Conservation (phyloP, 2,888 invertebrate genomes). For the Tinea semifulvella region DNA sequence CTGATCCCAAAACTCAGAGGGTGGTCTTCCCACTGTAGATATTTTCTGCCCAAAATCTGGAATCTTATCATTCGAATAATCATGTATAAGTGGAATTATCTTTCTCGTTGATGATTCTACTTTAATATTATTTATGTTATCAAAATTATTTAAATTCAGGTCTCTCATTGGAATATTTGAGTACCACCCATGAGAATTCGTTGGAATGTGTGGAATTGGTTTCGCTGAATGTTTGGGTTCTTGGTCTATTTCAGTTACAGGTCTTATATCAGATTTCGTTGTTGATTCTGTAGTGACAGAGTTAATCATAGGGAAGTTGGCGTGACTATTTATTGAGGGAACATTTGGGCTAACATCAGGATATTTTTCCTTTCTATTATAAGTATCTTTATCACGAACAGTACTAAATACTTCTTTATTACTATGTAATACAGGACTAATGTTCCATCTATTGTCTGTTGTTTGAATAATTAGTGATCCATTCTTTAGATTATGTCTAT, state of each 20-base stretch:
- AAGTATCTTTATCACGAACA: neutral
- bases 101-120: conserved; percentile 49
- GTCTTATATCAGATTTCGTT: conserved; percentile 26
- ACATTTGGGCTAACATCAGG: conserved; percentile 12
- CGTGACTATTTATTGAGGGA: conserved; percentile 49
- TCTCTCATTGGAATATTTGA: conserved; percentile 42
- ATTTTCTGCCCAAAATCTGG: conserved; percentile 52
- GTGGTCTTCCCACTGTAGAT: conserved; percentile 46
- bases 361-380: neutral
- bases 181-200: conserved; percentile 60
- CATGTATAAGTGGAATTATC: conserved; percentile 46
- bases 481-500: conserved; percentile 25
- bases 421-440: conserved; percentile 27
- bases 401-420: neutral
- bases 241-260: conserved; percentile 29
- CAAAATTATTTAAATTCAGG: conserved; percentile 25
- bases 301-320: conserved; percentile 57
- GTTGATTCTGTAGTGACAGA: conserved; percentile 27
- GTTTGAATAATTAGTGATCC: conserved; percentile 30
- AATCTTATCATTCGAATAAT: conserved; percentile 35
- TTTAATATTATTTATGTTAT: conserved; percentile 42
- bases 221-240: conserved; percentile 40
- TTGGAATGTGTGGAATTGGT: conserved; percentile 45
- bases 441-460: conserved; percentile 50
- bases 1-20: conserved; percentile 41